phyloP scores from a whole-genome alignment of 2,888 invertebrate species.

The Tanytarsus gracilentus region DNA sequence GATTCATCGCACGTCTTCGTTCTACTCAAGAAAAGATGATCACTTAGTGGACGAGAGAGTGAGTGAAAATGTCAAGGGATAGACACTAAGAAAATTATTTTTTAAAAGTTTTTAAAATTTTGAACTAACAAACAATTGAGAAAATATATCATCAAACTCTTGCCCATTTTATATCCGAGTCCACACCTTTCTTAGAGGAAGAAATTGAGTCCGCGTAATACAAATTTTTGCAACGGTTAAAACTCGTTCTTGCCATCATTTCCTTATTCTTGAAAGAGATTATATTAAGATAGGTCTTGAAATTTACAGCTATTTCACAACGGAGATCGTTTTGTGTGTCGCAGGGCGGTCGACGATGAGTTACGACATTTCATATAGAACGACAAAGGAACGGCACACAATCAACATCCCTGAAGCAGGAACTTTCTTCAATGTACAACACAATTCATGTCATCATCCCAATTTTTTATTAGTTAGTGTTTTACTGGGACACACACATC shows the following conservation, averaged over 20 bases:
- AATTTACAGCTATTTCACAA: conserved; percentile 21
- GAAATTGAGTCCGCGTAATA: not conserved
- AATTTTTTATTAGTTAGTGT: conserved; percentile 7
- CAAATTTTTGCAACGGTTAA: conserved; percentile 27
- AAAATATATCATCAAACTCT: no score
- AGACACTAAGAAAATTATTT: no score
- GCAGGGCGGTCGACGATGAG: not conserved
- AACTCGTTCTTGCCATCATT: conserved; percentile 26
- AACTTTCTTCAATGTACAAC: conserved; percentile 2
- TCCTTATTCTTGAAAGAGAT: conserved; percentile 26
- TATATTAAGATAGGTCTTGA: conserved; percentile 28
- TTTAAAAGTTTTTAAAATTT: no score
- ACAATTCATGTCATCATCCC: conserved; percentile 23
- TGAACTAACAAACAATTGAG: no score
- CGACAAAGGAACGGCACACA: not conserved
- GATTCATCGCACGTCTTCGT: no score
- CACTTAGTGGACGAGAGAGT: no score
- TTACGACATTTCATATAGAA: not conserved
- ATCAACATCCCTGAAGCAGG: conserved; percentile 8
- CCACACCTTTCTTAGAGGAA: no score
- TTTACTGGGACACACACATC: conserved; percentile 18
- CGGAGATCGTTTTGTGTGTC: not conserved
- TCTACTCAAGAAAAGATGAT: no score
- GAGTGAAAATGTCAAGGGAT: no score
- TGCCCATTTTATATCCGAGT: no score